Conservation (phyloP, 2,113 vertebrate genomes). For the Fulmarus glacialis region DNA sequence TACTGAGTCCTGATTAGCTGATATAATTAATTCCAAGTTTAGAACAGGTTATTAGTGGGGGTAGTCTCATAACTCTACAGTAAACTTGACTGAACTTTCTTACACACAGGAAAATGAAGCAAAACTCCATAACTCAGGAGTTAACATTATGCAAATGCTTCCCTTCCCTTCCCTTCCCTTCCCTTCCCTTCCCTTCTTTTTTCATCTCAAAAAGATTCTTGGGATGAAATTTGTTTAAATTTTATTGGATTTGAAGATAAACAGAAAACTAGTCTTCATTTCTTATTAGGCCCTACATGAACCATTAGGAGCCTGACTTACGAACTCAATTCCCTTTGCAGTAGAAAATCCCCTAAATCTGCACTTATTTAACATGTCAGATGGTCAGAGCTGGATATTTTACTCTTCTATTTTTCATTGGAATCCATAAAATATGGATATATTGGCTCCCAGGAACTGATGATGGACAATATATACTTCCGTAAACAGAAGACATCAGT, state of each 20-base stretch:
- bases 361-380: background rate
- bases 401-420: background rate
- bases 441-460: background rate
- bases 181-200: too few species aligned
- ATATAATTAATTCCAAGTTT: background rate
- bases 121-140: background rate
- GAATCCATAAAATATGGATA: background rate
- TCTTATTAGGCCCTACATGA: background rate
- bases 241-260: background rate
- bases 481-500: background rate
- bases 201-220: background rate
- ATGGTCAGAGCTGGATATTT: background rate
- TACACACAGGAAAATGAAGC: background rate
- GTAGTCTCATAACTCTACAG: background rate
- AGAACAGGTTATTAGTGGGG: background rate
- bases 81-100: background rate
- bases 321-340: background rate
- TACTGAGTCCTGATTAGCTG: background rate
- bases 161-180: background rate
- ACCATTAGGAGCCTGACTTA: background rate
- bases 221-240: background rate
- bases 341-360: background rate
- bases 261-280: background rate
- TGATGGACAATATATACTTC: background rate
- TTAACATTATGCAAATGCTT: background rate